phyloP scores from a whole-genome alignment of 2,888 invertebrate species.

The Cheilosia urbana region DNA sequence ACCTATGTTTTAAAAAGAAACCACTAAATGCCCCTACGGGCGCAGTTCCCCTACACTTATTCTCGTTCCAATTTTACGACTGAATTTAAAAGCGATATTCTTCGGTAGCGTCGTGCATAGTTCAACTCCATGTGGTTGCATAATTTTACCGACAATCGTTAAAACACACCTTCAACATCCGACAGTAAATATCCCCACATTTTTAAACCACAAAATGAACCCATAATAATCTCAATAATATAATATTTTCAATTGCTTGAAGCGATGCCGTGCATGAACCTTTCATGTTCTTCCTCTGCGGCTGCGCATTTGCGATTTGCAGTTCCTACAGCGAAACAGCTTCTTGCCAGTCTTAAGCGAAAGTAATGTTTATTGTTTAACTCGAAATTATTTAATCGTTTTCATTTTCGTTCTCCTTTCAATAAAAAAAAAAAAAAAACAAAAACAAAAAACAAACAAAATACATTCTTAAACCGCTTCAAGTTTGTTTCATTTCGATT shows the following conservation, averaged over 20 bases:
- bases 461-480: constrained; percentile 57
- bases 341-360: constrained; percentile 67
- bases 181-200: constrained; percentile 40
- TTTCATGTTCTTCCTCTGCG: constrained; percentile 61
- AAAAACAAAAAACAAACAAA: constrained; percentile 30
- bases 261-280: constrained; percentile 75
- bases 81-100: too few relatives aligned
- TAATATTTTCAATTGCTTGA: constrained; percentile 57
- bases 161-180: not conserved
- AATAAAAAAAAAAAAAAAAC: constrained; percentile 51
- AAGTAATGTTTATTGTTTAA: constrained; percentile 74
- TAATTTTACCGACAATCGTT: not conserved
- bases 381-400: constrained; percentile 54
- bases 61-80: too few relatives aligned
- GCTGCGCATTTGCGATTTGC: constrained; percentile 48
- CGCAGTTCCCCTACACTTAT: too few relatives aligned
- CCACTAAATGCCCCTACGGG: too few relatives aligned
- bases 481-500: constrained; percentile 74
- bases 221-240: constrained; percentile 33
- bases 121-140: not conserved
- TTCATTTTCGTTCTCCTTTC: constrained; percentile 69
- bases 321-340: constrained; percentile 67
- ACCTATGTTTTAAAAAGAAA: too few relatives aligned
- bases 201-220: not conserved
- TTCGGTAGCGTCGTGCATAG: too few relatives aligned